Evolutionary conservation across 2,113 vertebrate genomes (phyloP), one percentile per base, ranked within the genome.

Genomic region (Brachirus orientalis): DNA sequence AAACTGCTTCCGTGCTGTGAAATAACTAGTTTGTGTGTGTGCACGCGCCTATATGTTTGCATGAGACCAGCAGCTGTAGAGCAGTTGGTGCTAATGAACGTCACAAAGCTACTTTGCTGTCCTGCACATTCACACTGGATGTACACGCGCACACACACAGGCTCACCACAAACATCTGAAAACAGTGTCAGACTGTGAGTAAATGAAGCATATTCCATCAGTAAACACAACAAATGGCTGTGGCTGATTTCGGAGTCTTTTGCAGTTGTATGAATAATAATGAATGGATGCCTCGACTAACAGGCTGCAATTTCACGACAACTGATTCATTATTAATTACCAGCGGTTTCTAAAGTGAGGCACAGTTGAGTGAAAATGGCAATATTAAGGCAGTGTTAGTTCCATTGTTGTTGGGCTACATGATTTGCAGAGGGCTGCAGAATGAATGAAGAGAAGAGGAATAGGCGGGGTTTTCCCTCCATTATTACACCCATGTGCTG

Each of bases 201-300:
- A 43, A 77, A 57, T 66, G 57, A 78, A 28, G 51, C 67, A 54
- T 53, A 43, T 44, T 19, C 47, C 17, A 36, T 60, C 17, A 50
- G 37, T 45, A 19, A 66, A 77, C 36, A 56, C 55, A 50, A 55
- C 52, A 40, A 63, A 58, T 36, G 35, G 10, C 35, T 77, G 17
- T 1, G 38, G 40, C 28, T 50, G 18, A 65, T 33, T 7, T n/a
- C 8, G 18, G 20, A 17, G 35, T 33, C 43, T 47, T 3, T 14
- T 43, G 45, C 18, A n/a, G 13, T 17, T 16, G 20, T 13, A 35
- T 62, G 48, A 36, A 52, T 45, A 17, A 35, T 41, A 40, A 68
- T 57, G 33, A 28, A 63, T 45, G 40, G 38, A 63, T 40, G 10
- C 36, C 18, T 17, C 36, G 38, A 63, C 44, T n/a, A 20, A 37